These are phyloP conservation scores for Acanthisitta chloris DNA, from an alignment of 2,113 vertebrate species.

Conservation along the genomic window DNA sequence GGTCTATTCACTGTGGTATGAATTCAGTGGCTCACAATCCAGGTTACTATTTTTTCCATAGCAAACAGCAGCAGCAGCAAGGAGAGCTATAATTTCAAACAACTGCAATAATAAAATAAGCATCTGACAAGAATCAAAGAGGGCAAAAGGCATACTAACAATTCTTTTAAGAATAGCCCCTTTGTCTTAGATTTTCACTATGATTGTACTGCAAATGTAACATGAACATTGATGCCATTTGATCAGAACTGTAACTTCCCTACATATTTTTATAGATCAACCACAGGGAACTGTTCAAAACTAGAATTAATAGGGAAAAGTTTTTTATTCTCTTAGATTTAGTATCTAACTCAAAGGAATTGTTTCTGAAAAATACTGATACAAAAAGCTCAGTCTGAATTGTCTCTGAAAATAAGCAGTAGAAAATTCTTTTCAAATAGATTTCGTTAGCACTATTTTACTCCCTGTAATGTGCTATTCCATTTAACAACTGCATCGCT, in stretches of 20 bases:
- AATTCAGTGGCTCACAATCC: not conserved
- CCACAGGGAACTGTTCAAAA: not conserved
- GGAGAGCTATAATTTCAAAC: not conserved
- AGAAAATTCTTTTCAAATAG: not conserved
- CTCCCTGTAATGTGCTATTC: not conserved
- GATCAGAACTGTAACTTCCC: not conserved
- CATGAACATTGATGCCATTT: not conserved
- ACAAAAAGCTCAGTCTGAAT: not conserved
- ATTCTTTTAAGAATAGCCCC: not conserved
- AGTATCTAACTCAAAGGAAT: not conserved
- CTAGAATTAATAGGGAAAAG: not conserved
- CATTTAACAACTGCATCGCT: not conserved
- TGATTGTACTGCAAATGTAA: not conserved
- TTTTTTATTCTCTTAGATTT: not conserved
- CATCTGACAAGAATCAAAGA: not conserved
- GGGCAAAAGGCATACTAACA: too few relatives aligned
- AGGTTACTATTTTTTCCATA: not conserved
- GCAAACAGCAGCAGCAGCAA: not conserved
- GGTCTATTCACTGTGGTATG: not conserved
- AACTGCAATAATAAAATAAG: not conserved
- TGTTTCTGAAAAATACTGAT: not conserved
- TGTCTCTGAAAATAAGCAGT: not conserved
- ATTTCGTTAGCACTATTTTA: not conserved
- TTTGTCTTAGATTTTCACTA: not conserved
- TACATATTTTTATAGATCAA: not conserved